phyloP scores from a whole-genome alignment of 92 coral and sea anemone genomes.

The Parazoanthus atlanticus region DNA sequence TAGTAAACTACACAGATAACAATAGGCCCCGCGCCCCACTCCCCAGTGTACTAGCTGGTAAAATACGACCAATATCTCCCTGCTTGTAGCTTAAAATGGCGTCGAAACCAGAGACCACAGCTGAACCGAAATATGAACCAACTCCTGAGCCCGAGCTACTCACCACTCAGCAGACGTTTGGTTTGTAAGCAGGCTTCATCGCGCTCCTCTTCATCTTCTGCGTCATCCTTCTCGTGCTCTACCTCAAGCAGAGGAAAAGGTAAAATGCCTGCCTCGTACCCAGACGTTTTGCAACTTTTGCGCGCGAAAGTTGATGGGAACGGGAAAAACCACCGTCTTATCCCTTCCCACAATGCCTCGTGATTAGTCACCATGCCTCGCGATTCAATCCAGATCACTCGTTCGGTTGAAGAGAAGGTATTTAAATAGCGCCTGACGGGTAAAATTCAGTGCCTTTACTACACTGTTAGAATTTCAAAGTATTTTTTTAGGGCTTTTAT shows the following conservation, averaged over 20 bases:
- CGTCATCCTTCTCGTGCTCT: conserved; percentile 27
- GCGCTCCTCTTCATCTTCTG: conserved; percentile 38
- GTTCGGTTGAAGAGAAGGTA: too few species aligned
- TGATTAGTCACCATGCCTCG: too few species aligned
- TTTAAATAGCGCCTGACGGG: too few species aligned
- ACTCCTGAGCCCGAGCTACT: conserved; percentile 34
- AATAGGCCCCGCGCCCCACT: neutral
- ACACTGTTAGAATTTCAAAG: too few species aligned
- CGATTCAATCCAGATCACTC: too few species aligned
- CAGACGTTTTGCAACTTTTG: too few species aligned
- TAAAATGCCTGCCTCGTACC: neutral
- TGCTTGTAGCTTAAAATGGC: neutral
- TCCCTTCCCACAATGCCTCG: too few species aligned
- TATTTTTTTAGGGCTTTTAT: too few species aligned
- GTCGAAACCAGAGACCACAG: conserved; percentile 16
- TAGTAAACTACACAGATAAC: too few species aligned
- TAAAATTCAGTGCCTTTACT: too few species aligned
- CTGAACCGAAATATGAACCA: conserved; percentile 15
- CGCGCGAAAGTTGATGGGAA: too few species aligned
- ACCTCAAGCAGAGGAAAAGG: conserved; percentile 34
- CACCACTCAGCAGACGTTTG: conserved; percentile 32
- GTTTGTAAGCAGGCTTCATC: conserved; percentile 32
- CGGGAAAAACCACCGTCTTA: too few species aligned
- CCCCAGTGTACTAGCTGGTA: neutral
- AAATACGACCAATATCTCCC: neutral